Conservation (phyloP, 2,113 vertebrate species). For the Rhizomys pruinosus region DNA sequence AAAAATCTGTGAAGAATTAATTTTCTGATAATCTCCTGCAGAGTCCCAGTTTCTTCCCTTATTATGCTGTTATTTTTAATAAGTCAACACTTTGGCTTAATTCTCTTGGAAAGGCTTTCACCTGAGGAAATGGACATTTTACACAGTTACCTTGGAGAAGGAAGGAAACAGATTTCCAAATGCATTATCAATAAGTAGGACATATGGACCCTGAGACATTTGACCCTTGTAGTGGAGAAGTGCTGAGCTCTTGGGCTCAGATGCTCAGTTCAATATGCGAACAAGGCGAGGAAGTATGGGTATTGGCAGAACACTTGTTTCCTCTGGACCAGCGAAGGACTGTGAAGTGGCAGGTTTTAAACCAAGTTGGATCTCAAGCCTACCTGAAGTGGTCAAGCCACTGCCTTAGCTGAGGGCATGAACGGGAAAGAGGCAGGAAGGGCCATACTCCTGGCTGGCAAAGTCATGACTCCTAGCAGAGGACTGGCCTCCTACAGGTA, state of each 20-base stretch:
- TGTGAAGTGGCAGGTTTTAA: conserved; percentile 43
- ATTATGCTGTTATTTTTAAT: conserved; percentile 62
- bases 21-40: conserved; percentile 52
- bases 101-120: conserved; percentile 69
- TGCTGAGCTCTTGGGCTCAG: conserved; percentile 43
- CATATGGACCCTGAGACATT: neutral
- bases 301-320: neutral
- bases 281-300: neutral
- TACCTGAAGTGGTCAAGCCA: neutral
- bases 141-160: conserved; percentile 25
- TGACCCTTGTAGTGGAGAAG: conserved; percentile 56
- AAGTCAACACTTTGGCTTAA: conserved; percentile 55
- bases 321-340: neutral
- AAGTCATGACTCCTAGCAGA: neutral
- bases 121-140: conserved; percentile 64
- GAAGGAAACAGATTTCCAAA: conserved; percentile 60
- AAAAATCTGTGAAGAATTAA: conserved; percentile 53
- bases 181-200: conserved; percentile 47
- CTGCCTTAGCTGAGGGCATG: neutral
- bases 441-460: neutral
- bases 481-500: neutral
- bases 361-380: conserved; percentile 53
- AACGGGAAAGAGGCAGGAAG: neutral
- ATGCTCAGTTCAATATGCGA: neutral
- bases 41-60: conserved; percentile 50